Conservation (phyloP, 1,140 invertebrate species). For the Drosophila ananassae region DNA sequence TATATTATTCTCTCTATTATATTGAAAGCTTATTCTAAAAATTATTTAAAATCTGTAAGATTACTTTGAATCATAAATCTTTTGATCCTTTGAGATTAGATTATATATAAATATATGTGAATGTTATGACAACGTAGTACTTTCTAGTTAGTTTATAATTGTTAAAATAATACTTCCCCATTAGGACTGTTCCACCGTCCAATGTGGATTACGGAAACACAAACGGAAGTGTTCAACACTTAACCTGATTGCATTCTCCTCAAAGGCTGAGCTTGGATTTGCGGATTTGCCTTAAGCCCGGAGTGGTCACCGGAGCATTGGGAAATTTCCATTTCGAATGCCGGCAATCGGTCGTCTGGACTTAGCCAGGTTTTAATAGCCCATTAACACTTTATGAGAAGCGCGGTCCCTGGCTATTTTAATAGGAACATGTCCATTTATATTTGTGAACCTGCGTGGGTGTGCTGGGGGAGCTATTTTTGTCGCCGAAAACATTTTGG, state of each 20-base stretch:
- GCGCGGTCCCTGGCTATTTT: slow-evolving; percentile 10
- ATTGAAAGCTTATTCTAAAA: too few relatives aligned
- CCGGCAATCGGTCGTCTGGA: neutral
- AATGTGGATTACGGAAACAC: slow-evolving; percentile 24
- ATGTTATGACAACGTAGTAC: too few relatives aligned
- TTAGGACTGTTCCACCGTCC: slow-evolving; percentile 13
- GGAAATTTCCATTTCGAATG: slow-evolving; percentile 32
- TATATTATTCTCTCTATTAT: too few relatives aligned
- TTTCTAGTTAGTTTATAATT: too few relatives aligned
- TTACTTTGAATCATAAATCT: too few relatives aligned
- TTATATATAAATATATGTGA: neutral
- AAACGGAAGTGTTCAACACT: slow-evolving; percentile 63
- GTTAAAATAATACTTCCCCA: neutral
- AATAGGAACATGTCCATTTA: slow-evolving; percentile 22
- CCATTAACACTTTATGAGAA: slow-evolving; percentile 55
- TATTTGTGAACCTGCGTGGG: slow-evolving; percentile 21
- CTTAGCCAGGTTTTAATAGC: slow-evolving; percentile 47
- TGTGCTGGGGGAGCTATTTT: slow-evolving; percentile 39
- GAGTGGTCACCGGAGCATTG: slow-evolving; percentile 25
- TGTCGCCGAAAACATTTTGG: slow-evolving; percentile 36
- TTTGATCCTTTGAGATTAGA: neutral
- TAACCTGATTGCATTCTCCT: slow-evolving; percentile 66
- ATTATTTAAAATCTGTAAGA: neutral
- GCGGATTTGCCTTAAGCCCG: neutral
- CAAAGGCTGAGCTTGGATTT: slow-evolving; percentile 63